Base-by-base conservation (phyloP, 2,797 vertebrate genomes). In the Neosalanx taihuensis region DNA sequence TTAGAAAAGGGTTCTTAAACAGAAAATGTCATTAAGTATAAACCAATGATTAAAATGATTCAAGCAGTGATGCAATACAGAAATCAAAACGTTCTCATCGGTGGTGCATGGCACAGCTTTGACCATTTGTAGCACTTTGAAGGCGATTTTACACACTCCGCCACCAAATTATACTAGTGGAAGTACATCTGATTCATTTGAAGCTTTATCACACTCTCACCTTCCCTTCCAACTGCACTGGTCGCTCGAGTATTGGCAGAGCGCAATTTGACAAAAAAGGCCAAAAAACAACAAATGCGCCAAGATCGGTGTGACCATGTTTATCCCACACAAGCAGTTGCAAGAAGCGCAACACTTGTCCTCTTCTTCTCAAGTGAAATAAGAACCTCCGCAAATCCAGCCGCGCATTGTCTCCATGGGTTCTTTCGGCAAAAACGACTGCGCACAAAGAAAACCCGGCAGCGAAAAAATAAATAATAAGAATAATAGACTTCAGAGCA, bases 181-280 rank as follows among this genome's bases (percentile, higher is more conserved):
- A 29, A 46, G 41, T 56, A 56, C 3, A 56, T n/a, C 6, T 17
- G 18, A 56, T 17, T n/a, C 7, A 56, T 6, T n/a, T 64, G 5
- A 37, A 17, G 46, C 59, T 13, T 23, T n/a, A 65, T 9, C 18
- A 12, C 26, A 1, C 30, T 5, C 85, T 95, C 87, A 97, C 97
- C 97, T 99, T 84, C 97, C 97, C 90, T 93, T 97, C 97, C 97
- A 98, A 90, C 94, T 97, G 92, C 97, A 99, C 92, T 96, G 92
- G 87, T 99, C 96, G 82, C 97, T 98, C 20, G 96, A 96, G 85
- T 97, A 97, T 76, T 98, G 97, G 72, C 94, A 86, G 13, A 87
- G 70, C 82, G 91, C 91, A 56, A 90, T 88, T 83, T 92, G 88
- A 78, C 92, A 92, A 75, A 96, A 86, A 18, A 92, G 80, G 10